Evolutionary conservation across 2,888 invertebrate species (phyloP).

Genomic region (Acleris emargana): DNA sequence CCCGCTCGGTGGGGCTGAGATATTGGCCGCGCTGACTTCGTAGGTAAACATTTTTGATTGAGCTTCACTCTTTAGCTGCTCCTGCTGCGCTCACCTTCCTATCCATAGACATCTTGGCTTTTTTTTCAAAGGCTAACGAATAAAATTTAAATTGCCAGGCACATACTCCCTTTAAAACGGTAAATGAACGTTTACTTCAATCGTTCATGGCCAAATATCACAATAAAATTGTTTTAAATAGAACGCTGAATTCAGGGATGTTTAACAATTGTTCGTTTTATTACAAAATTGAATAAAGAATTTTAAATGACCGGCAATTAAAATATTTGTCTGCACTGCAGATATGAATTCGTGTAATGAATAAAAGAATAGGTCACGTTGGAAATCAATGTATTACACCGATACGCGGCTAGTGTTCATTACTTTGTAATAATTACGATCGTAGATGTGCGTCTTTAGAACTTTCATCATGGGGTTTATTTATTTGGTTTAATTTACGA

Average conservation of each 20-base stretch:
- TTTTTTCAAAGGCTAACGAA: neutral
- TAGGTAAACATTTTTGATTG: constrained; percentile 73
- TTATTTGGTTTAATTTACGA: too few relatives aligned
- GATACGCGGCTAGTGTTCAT: constrained; percentile 9
- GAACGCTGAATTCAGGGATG: neutral
- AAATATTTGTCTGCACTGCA: constrained; percentile 44
- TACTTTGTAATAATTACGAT: neutral
- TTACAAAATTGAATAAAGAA: constrained; percentile 17
- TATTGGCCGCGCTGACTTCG: constrained; percentile 59
- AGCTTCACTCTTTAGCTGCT: constrained; percentile 43
- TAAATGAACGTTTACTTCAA: neutral
- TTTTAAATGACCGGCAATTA: constrained; percentile 43
- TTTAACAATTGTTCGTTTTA: constrained; percentile 6
- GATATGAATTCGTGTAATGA: constrained; percentile 44
- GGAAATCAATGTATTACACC: constrained; percentile 41
- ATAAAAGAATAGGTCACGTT: constrained; percentile 44
- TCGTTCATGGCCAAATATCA: neutral
- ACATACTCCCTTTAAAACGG: neutral
- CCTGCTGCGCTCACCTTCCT: constrained; percentile 50
- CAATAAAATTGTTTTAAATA: neutral
- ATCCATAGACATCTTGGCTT: neutral
- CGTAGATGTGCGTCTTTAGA: neutral
- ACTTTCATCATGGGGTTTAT: neutral
- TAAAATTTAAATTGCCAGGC: neutral
- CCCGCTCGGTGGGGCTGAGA: constrained; percentile 51